phyloP scores from a whole-genome alignment of 2,888 invertebrate genomes.

The Heliconius erato region DNA sequence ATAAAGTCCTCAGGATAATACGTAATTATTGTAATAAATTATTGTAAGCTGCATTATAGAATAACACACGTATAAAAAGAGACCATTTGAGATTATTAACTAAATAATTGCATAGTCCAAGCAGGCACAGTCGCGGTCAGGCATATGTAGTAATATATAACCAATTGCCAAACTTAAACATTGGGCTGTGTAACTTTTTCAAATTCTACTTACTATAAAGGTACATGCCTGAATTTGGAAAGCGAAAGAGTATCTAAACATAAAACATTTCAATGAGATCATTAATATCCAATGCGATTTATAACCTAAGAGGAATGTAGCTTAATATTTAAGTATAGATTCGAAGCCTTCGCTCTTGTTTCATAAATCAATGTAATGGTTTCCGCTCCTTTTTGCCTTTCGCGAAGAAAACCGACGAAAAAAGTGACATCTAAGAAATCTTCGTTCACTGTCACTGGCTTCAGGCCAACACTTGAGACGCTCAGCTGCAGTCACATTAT shows the following conservation, averaged over 20 bases:
- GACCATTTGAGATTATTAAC: too few relatives aligned
- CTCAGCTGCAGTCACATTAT: slow-evolving; percentile 59
- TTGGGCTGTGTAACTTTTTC: background rate
- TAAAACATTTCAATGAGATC: slow-evolving; percentile 21
- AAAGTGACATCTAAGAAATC: slow-evolving; percentile 70
- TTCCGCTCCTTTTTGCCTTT: slow-evolving; percentile 71
- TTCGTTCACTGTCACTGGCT: slow-evolving; percentile 72
- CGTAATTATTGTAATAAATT: too few relatives aligned
- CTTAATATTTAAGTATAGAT: slow-evolving; percentile 46
- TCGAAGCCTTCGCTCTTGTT: slow-evolving; percentile 51
- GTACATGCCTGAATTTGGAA: background rate
- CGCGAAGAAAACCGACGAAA: slow-evolving; percentile 64
- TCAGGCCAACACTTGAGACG: slow-evolving; percentile 65
- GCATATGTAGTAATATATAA: background rate
- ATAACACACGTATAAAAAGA: too few relatives aligned
- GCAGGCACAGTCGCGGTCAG: background rate
- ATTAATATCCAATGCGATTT: slow-evolving; percentile 31
- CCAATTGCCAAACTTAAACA: background rate
- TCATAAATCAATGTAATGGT: slow-evolving; percentile 82
- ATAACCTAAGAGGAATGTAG: slow-evolving; percentile 31
- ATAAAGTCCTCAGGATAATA: too few relatives aligned
- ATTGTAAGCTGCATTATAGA: too few relatives aligned
- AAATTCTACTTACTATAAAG: background rate
- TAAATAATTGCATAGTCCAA: too few relatives aligned
- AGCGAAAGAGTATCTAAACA: slow-evolving; percentile 14